Evolutionary conservation across 2,888 invertebrate genomes (phyloP), one percentile per base, ranked within the genome.

Genomic region (Tetramorium bicarinatum): DNA sequence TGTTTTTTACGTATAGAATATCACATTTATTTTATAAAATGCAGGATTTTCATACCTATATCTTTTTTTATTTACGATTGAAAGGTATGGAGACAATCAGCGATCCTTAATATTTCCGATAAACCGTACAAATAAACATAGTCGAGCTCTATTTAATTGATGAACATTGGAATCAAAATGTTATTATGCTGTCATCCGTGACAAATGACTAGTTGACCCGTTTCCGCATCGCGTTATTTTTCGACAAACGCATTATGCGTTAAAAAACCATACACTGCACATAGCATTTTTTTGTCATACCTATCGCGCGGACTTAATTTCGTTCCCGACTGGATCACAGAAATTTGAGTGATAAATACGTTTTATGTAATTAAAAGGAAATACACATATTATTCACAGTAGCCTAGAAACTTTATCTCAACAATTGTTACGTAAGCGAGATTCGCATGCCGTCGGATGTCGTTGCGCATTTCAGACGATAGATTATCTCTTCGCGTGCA

Each of bases 401-500:
- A 18, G 29, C 18, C 7, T 2, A 9, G 13, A 44, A 34, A 71
- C 59, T 71, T 72, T 18, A 56, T 0, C 56, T n/a, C 29, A 9
- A 11, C 15, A 7, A 72, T 59, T 56, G 29, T 38, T n/a, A 15
- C 21, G 25, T 21, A 21, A 47, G 25, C 8, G 7, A 71, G 72
- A 72, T 56, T 21, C 72, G 21, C 56, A 21, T 34, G 29, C 29
- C 71, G n/a, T 6, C 41, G 25, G 15, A 52, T 67, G 67, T 44
- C 11, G n/a, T 18, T 29, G 72, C 71, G 21, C 29, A 6, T 52
- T 41, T 67, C 71, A 44, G n/a, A 71, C 72, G 72, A 56, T 72
- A 56, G 56, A 79, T 79, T 47, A 59, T 56, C 56, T 44, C 21
- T 8, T 79, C 56, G 79, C 79, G 79, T 71, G 71, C 29, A 8